Evolutionary conservation across 2,888 invertebrate species (phyloP), one percentile per base, ranked within the genome.

Genomic region (Caradrina clavipalpis): DNA sequence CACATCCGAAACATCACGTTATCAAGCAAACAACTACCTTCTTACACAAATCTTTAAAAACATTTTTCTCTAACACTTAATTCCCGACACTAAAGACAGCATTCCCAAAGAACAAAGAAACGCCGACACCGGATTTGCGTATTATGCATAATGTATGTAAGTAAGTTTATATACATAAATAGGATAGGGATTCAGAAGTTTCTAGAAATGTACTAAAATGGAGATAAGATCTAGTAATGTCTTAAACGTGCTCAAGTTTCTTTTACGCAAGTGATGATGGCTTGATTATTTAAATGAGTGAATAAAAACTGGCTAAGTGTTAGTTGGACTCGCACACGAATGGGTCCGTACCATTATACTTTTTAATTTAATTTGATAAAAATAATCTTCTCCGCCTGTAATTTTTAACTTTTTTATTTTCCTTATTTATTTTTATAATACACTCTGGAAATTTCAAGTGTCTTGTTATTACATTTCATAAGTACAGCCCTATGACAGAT

Each of bases 241-340:
- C 42, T 19, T 62, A 11, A 70, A 50, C 45, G 17, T 55, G 50
- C 19, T 64, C 21, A 56, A 56, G 50, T 63, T 64, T 56, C 62
- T 63, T 45, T 63, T 15, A 55, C 11, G 64, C 15, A 8, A 47
- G 15, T n/a, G 45, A 45, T 39, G 22, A 73, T 45, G 21, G 50
- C 55, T 35, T 64, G 21, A 63, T 71, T 71, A 71, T 73, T 45
- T 51, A 71, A 56, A 71, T 73, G 17, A 56, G 56, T 26, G 35
- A 56, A 63, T 45, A 45, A 17, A 45, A 39, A 13, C 39, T 13
- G 39, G 39, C 13, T 13, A 11, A 13, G 13, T 39, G 39, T 13
- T 11, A 39, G 11, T 39, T 13, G 13, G 1, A 13, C 8, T 39
- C 10, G 10, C 11, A 11, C 39, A 13, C 39, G 13, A 39, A 11